These are phyloP conservation scores for Trissolcus japonicus DNA, from an alignment of 2,888 invertebrate genomes.

Conservation along the genomic window DNA sequence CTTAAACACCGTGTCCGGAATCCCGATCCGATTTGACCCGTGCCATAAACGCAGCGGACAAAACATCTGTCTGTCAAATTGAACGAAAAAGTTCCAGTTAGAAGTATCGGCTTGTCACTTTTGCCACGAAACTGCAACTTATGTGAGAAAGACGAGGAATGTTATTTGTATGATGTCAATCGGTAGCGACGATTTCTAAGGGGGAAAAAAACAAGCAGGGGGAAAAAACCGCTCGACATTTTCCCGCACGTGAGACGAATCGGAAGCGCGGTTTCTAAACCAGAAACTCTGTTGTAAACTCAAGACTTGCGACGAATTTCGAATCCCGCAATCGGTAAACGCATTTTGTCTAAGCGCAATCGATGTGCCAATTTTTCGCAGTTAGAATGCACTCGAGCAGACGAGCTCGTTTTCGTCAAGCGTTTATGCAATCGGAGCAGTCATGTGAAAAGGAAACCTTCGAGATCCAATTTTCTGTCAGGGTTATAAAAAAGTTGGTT, in stretches of 20 bases:
- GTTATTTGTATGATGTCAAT: slow-evolving; percentile 64
- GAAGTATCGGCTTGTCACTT: slow-evolving; percentile 23
- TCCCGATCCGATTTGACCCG: slow-evolving; percentile 71
- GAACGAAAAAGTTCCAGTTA: slow-evolving; percentile 29
- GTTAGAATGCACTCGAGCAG: slow-evolving; percentile 29
- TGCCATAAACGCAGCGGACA: slow-evolving; percentile 65
- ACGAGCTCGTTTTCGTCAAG: slow-evolving; percentile 50
- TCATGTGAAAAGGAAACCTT: slow-evolving; percentile 5
- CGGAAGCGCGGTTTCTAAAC: slow-evolving; percentile 56
- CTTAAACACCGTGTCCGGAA: slow-evolving; percentile 73
- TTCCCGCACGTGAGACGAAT: slow-evolving; percentile 67
- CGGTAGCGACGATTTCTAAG: slow-evolving; percentile 65
- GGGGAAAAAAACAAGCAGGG: slow-evolving; percentile 6
- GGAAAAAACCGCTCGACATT: slow-evolving; percentile 60
- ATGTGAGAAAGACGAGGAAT: slow-evolving; percentile 58
- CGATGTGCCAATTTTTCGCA: slow-evolving; percentile 36
- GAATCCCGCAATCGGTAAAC: slow-evolving; percentile 16
- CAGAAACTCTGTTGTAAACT: slow-evolving; percentile 56
- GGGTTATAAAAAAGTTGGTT: no score
- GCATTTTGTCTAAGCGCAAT: no score
- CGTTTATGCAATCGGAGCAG: slow-evolving; percentile 33
- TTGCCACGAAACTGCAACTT: slow-evolving; percentile 40
- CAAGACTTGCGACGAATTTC: slow-evolving; percentile 45
- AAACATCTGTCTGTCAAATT: slow-evolving; percentile 58
- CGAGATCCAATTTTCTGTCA: not conserved